Conservation (phyloP, 2,113 vertebrate genomes). For the Tympanuchus pallidicinctus region DNA sequence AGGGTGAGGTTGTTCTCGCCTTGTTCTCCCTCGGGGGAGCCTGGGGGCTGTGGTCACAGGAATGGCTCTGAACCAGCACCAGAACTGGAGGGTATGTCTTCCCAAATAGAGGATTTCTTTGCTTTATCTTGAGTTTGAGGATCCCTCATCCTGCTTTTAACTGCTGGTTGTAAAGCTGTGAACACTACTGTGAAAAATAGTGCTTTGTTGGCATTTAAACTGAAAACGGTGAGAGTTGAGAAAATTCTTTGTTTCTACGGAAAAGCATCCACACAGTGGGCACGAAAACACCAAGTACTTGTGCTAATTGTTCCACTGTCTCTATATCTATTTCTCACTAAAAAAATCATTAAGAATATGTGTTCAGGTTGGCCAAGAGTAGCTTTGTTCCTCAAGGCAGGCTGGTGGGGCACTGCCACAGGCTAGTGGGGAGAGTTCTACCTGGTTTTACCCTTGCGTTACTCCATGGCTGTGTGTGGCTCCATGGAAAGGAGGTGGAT, state of each 20-base stretch:
- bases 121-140: not conserved
- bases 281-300: not conserved
- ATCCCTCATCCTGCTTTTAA: not conserved
- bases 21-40: too few relatives aligned
- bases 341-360: not conserved
- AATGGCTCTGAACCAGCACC: not conserved
- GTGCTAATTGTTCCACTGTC: accelerated
- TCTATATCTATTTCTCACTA: not conserved
- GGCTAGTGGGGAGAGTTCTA: too few relatives aligned
- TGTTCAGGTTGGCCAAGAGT: not conserved
- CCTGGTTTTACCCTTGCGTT: not conserved
- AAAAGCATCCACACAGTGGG: not conserved
- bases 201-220: not conserved
- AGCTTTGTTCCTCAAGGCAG: too few relatives aligned
- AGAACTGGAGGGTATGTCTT: not conserved
- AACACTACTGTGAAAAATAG: not conserved
- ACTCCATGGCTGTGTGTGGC: not conserved
- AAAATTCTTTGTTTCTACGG: not conserved
- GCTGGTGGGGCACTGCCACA: too few relatives aligned
- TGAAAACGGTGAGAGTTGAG: not conserved
- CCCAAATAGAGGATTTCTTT: not conserved
- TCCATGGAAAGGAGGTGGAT: not conserved
- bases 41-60: too few relatives aligned
- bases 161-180: not conserved
- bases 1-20: not conserved